Percentiles rank a stretch among this genome's conserved stretches.
Evolutionary conservation across 2,797 vertebrate genomes (phyloP).

Genomic region (Falco rusticolus): DNA sequence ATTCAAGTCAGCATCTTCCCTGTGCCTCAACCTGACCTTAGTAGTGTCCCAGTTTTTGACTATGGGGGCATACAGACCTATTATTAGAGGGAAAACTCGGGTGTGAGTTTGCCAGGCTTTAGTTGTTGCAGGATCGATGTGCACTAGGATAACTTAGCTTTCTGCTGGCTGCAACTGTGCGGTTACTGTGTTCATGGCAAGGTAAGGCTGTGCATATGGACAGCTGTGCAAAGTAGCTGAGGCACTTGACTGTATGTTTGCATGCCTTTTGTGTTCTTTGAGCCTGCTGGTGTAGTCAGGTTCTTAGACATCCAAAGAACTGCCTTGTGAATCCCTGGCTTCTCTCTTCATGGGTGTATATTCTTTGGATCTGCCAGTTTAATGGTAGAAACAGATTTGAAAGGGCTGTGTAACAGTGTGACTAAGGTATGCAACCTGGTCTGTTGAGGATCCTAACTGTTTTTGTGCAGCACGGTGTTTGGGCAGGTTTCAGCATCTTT

Average conservation of each 20-base stretch:
- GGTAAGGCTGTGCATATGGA: fast-evolving
- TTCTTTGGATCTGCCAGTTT: too few species aligned
- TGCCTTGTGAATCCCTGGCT: not conserved
- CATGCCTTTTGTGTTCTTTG: not conserved
- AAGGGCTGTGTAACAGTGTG: not conserved
- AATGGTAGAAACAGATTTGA: not conserved
- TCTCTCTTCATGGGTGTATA: fast-evolving
- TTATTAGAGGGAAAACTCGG: not conserved
- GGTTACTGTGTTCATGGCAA: fast-evolving
- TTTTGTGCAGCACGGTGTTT: fast-evolving
- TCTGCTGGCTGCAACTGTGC: fast-evolving
- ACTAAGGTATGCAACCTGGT: too few species aligned
- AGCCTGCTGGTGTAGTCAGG: too few species aligned
- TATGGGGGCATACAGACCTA: not conserved
- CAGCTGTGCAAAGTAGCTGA: not conserved
- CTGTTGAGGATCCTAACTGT: not conserved
- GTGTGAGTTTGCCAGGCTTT: not conserved
- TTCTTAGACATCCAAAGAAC: not conserved
- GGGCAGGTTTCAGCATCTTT: not conserved
- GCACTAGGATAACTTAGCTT: not conserved
- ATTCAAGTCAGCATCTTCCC: not conserved
- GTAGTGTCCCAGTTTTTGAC: not conserved
- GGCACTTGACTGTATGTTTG: not conserved
- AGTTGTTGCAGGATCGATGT: fast-evolving
- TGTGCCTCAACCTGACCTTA: not conserved